These are phyloP conservation scores for Perca flavescens DNA, from an alignment of 2,113 vertebrate genomes.

Conservation along the genomic window DNA sequence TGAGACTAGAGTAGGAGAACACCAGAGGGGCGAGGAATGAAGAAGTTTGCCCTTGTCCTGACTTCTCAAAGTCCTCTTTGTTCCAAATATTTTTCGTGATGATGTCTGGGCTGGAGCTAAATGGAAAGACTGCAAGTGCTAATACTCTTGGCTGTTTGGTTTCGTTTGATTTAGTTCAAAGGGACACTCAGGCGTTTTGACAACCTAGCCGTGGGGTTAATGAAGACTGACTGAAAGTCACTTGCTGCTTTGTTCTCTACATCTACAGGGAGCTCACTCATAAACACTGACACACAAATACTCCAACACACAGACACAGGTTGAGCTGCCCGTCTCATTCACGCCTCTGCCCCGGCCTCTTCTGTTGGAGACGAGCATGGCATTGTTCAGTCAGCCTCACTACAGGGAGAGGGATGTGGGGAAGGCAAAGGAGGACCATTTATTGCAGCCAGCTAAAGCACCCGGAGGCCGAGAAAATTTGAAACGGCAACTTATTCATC, in stretches of 20 bases:
- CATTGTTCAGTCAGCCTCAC: constrained; percentile 38
- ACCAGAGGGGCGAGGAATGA: constrained; percentile 58
- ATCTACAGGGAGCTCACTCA: constrained; percentile 35
- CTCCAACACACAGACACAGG: constrained; percentile 1
- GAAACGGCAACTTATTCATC: constrained; percentile 8
- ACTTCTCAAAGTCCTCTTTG: constrained; percentile 69
- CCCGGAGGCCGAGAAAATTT: constrained; percentile 20
- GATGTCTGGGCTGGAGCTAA: constrained; percentile 38
- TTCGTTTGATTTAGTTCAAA: constrained; percentile 58
- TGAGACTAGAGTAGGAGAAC: constrained; percentile 60
- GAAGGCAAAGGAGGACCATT: not conserved
- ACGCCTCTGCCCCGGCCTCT: constrained; percentile 1
- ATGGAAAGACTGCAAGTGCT: constrained; percentile 20
- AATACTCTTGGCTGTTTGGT: constrained; percentile 36
- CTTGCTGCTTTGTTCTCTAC: constrained; percentile 46
- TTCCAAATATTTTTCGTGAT: constrained; percentile 48
- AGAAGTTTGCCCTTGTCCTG: constrained; percentile 73
- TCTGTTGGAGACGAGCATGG: constrained; percentile 17
- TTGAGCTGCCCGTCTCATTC: constrained; percentile 36
- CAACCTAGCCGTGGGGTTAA: constrained; percentile 49
- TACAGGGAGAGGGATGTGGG: constrained; percentile 4
- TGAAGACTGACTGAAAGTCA: constrained; percentile 55
- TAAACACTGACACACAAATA: constrained; percentile 31
- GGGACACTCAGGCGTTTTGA: constrained; percentile 29
- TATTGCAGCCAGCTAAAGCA: constrained; percentile 8